phyloP scores from a whole-genome alignment of 2,888 invertebrate species.

The Biston betularia region DNA sequence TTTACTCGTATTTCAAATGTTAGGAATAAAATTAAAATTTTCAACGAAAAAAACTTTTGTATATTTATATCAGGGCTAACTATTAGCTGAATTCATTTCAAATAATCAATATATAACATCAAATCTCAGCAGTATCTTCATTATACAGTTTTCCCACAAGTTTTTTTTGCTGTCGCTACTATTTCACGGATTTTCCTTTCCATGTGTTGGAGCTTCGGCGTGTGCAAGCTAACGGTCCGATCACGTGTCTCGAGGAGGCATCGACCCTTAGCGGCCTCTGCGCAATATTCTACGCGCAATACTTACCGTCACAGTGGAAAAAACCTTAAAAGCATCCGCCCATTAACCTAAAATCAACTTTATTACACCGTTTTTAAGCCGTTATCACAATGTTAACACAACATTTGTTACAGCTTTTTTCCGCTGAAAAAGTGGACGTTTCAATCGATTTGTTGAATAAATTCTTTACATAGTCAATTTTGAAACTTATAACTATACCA shows the following conservation, averaged over 20 bases:
- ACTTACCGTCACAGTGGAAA: constrained; percentile 46
- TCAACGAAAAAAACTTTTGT: too few species aligned
- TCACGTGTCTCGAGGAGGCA: constrained; percentile 84
- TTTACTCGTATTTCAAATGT: background rate
- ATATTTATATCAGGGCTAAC: too few species aligned
- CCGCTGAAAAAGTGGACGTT: constrained; percentile 49
- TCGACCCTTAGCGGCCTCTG: constrained; percentile 84
- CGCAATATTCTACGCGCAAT: constrained; percentile 82
- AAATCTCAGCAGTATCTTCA: too few species aligned
- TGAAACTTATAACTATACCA: constrained; percentile 48
- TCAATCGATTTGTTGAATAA: constrained; percentile 64
- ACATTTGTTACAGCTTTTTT: constrained; percentile 1
- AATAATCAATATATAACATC: too few species aligned
- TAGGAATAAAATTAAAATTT: too few species aligned
- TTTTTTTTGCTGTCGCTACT: constrained; percentile 62
- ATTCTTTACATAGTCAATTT: constrained; percentile 51
- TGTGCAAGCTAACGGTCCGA: constrained; percentile 80
- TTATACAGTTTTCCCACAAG: constrained; percentile 36
- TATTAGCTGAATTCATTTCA: too few species aligned
- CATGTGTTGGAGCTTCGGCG: constrained; percentile 72
- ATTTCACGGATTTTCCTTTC: constrained; percentile 74
- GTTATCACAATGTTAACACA: background rate
- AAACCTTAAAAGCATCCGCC: constrained; percentile 47
- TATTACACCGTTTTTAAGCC: constrained; percentile 10
- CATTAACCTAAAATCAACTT: constrained; percentile 39